Evolutionary conservation across 2,888 invertebrate genomes (phyloP), one percentile per base, ranked within the genome.

Genomic region (Lasius fuliginosus): DNA sequence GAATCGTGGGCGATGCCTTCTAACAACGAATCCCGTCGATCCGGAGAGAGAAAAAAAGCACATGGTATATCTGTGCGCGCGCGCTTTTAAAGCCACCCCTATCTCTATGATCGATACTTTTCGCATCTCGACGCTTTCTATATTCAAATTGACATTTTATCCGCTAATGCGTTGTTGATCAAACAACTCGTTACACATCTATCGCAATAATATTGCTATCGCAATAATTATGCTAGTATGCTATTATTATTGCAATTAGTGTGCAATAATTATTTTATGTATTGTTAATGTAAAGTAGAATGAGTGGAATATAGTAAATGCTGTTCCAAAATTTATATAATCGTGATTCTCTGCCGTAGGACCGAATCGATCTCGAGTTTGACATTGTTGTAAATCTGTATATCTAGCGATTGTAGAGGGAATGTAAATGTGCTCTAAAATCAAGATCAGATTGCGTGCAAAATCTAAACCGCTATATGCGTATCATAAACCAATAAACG

Each of bases 121-220:
- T 40, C 33, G 1, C 15, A 6, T 46, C n/a, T 46, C 30, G 18
- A 23, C 23, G 18, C 46, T 60, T 23, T 69, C 15, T 60, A 46
- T 71, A n/a, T 46, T 12, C 18, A 36, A 81, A 62, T 49, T 81
- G 79, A 68, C 36, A 69, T 79, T 60, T 71, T 71, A 81, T 60
- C 60, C 46, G 60, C 18, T 58, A 58, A 77, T 68, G 58, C 42
- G 30, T 58, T 69, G 69, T 46, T 79, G 36, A 49, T 36, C 36
- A 30, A 58, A 42, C 42, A 42, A 30, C 53, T 58, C 56, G 1
- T 9, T 23, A 65, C 56, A 53, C 12, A 36, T 42, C 8, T 2
- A 8, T n/a, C 12, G 67, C 18, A n/a, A 33, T 12, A 40, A 36
- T 64, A 60, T 62, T 15, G 53, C 36, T 36, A 36, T 23, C 23